Evolutionary conservation across 2,797 vertebrate genomes (phyloP).

Genomic region (Tarsius wallacei): DNA sequence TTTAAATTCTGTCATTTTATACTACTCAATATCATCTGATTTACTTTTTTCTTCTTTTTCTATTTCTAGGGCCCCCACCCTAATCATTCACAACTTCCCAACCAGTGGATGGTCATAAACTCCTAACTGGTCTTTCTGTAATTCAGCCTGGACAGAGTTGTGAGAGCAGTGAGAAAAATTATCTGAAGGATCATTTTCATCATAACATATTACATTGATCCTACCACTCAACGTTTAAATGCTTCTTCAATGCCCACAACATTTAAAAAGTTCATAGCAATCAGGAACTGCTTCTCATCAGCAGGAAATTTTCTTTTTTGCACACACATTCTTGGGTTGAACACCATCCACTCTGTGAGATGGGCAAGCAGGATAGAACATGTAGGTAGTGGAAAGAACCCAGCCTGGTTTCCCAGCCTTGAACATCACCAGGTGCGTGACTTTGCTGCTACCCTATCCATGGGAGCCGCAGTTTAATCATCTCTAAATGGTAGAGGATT

Average conservation of each 20-base stretch:
- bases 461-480: neutral
- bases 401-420: neutral
- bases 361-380: neutral
- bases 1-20: neutral
- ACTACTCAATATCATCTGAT: neutral
- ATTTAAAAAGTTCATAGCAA: neutral
- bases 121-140: neutral
- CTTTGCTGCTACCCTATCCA: neutral
- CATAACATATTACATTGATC: neutral
- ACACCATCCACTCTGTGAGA: too few relatives aligned
- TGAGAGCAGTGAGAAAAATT: neutral
- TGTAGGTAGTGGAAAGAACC: neutral
- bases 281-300: neutral
- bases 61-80: neutral
- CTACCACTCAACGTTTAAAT: neutral
- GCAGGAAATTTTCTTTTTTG: neutral
- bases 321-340: neutral
- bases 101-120: neutral
- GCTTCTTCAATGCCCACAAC: neutral
- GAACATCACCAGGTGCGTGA: neutral
- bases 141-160: neutral
- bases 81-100: neutral
- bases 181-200: neutral
- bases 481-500: neutral
- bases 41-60: neutral